Conservation (phyloP, 2,113 vertebrate genomes). For the Vidua chalybeata region DNA sequence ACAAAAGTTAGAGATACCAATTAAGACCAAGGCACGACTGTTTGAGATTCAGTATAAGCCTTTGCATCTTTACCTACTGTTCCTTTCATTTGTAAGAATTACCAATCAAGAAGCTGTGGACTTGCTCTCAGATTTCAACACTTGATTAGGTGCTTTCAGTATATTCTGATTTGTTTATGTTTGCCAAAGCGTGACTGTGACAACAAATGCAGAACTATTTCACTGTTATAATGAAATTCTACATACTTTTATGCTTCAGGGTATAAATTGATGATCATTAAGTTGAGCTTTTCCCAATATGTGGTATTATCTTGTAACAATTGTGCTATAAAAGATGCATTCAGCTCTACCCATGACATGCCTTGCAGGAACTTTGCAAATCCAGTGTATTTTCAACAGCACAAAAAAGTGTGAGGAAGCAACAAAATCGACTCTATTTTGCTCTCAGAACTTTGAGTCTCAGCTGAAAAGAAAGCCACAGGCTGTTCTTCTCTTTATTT, state of each 20-base stretch:
- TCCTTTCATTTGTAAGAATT: constrained; percentile 6
- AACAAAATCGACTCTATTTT: neutral
- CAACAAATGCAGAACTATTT: neutral
- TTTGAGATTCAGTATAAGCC: neutral
- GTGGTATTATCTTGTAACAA: neutral
- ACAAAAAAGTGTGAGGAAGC: rapidly evolving
- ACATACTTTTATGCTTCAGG: neutral
- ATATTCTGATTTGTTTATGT: constrained; percentile 20
- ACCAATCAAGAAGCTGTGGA: neutral
- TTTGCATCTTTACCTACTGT: neutral
- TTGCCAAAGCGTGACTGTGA: neutral
- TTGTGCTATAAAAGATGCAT: neutral
- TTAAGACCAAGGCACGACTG: neutral
- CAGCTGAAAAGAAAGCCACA: neutral
- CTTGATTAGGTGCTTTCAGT: neutral
- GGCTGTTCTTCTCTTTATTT: neutral
- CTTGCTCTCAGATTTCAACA: neutral
- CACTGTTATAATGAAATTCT: neutral
- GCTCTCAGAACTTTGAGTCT: neutral
- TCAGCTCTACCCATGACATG: neutral
- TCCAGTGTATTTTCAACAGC: neutral
- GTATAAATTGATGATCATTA: neutral
- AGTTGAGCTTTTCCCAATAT: neutral
- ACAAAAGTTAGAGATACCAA: neutral
- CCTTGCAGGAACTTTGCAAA: neutral